Conservation (phyloP, 1,140 invertebrate genomes). For the Pectinophora gossypiella region DNA sequence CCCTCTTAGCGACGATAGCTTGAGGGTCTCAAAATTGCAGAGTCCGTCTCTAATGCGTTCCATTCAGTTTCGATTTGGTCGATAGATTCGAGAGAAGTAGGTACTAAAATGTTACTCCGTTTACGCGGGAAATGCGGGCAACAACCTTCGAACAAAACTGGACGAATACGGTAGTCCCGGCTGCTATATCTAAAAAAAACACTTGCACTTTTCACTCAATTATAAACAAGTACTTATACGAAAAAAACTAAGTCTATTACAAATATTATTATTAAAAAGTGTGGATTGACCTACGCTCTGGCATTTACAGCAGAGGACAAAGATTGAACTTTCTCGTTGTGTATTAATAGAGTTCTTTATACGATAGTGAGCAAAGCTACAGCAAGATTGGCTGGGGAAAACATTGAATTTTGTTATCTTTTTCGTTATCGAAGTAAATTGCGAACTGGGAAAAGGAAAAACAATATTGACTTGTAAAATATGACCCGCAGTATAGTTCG, state of each 20-base stretch:
- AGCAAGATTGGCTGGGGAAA: not conserved
- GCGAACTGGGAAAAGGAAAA: not conserved
- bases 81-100: too few species aligned
- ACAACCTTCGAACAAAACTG: too few species aligned
- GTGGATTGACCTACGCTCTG: slow-evolving; percentile 42
- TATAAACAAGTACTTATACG: too few species aligned
- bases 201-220: too few species aligned
- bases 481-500: not conserved
- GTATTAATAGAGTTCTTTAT: not conserved
- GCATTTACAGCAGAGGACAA: slow-evolving; percentile 36
- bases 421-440: not conserved
- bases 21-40: slow-evolving; percentile 3
- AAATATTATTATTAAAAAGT: too few species aligned
- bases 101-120: too few species aligned
- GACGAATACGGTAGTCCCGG: too few species aligned
- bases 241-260: too few species aligned
- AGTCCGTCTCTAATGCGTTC: slow-evolving; percentile 15
- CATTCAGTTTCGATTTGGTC: not conserved
- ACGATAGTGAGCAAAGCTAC: not conserved
- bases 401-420: not conserved
- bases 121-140: too few species aligned
- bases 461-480: not conserved
- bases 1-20: not conserved
- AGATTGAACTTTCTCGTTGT: slow-evolving; percentile 18
- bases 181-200: too few species aligned